Percentiles rank a stretch among this genome's conserved stretches.
Conservation (phyloP, 2,797 vertebrate genomes). For the Lepidocolaptes lacrymiger region DNA sequence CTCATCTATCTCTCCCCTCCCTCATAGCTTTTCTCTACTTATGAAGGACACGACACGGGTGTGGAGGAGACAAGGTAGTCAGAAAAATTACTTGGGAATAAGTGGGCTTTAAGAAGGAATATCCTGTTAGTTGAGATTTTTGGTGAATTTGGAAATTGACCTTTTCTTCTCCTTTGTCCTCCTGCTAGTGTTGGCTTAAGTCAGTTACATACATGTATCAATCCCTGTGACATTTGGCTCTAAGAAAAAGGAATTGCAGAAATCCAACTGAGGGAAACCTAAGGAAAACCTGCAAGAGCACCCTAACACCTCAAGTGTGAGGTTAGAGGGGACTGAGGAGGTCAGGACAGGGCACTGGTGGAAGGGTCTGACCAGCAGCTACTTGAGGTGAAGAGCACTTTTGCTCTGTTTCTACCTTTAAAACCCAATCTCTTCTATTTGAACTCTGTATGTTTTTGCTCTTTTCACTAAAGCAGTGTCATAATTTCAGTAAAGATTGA, state of each 20-base stretch:
- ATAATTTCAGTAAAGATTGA: background rate
- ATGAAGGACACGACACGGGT: fast-evolving
- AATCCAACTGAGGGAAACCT: background rate
- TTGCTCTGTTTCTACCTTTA: background rate
- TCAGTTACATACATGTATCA: background rate
- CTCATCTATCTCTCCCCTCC: background rate
- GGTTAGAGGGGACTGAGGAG: background rate
- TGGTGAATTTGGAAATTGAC: background rate
- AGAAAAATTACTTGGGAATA: background rate
- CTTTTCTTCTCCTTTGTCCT: background rate
- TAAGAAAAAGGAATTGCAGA: background rate
- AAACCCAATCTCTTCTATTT: background rate
- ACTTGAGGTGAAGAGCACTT: background rate
- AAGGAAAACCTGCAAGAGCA: background rate
- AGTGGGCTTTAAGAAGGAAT: background rate
- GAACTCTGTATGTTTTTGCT: background rate
- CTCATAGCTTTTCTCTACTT: background rate
- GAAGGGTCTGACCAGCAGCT: background rate
- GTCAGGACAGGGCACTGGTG: fast-evolving
- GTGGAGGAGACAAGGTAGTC: background rate
- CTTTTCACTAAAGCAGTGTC: background rate
- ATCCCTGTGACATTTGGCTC: background rate
- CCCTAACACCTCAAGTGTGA: background rate
- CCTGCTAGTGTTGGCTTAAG: background rate
- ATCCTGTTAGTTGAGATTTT: background rate